These are phyloP conservation scores for Genyomyrus donnyi DNA, from an alignment of 2,113 vertebrate species.

Conservation along the genomic window DNA sequence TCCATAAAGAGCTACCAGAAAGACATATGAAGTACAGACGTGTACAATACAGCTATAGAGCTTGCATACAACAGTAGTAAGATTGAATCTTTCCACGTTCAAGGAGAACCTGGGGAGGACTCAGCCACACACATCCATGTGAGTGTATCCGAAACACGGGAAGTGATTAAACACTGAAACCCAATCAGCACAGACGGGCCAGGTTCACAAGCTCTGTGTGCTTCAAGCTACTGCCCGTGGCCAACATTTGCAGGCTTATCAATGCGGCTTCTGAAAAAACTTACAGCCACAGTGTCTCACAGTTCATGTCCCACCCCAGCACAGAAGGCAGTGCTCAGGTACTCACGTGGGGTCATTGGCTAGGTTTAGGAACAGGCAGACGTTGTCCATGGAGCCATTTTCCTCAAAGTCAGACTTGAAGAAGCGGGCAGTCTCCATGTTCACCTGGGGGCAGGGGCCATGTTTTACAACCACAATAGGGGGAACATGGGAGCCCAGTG, in stretches of 20 bases:
- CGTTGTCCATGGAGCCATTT: constrained; percentile 75
- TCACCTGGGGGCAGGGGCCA: constrained; percentile 50
- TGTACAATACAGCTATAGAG: background rate
- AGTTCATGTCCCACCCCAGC: background rate
- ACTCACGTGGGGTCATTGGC: constrained; percentile 73
- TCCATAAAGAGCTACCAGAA: background rate
- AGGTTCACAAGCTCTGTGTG: background rate
- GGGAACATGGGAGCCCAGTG: background rate
- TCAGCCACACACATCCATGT: background rate
- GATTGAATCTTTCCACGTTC: background rate
- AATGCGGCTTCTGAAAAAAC: background rate
- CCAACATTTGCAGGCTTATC: background rate
- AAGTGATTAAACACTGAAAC: background rate
- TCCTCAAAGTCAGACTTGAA: constrained; percentile 75
- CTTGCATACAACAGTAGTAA: background rate
- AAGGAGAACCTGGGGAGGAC: background rate
- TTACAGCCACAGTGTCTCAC: background rate
- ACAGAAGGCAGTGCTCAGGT: background rate
- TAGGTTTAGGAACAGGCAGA: constrained; percentile 71
- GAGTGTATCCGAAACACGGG: background rate
- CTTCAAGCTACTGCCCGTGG: background rate
- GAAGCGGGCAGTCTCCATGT: constrained; percentile 76
- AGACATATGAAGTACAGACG: background rate
- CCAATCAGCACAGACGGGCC: background rate
- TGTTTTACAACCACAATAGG: background rate